phyloP scores from a whole-genome alignment of 2,797 vertebrate genomes.

The Champsocephalus esox region DNA sequence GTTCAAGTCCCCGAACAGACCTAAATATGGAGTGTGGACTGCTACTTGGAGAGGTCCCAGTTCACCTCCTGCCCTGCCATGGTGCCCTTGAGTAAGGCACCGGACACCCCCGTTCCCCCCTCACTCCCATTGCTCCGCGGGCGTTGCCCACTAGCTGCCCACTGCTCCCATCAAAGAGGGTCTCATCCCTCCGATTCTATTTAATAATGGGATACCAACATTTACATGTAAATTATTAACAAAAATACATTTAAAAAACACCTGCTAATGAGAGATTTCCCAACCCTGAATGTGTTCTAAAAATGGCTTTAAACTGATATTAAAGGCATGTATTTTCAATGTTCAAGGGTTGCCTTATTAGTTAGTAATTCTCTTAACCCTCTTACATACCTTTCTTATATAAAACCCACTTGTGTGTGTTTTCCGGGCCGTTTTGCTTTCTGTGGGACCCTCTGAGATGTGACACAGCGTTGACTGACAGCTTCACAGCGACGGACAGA shows the following conservation, averaged over 20 bases:
- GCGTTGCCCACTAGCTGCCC: no score
- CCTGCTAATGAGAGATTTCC: slow-evolving; percentile 5
- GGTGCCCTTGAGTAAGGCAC: no score
- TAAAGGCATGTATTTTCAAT: not conserved
- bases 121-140: no score
- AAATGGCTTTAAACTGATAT: not conserved
- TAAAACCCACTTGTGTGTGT: not conserved
- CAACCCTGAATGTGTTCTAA: not conserved
- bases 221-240: not conserved
- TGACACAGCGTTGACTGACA: slow-evolving; percentile 6
- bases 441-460: not conserved
- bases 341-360: not conserved
- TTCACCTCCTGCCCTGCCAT: no score
- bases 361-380: not conserved
- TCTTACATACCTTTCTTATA: not conserved
- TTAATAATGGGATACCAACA: not conserved
- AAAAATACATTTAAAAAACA: not conserved
- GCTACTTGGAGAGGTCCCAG: no score
- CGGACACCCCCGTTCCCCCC: no score
- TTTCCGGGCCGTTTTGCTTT: not conserved
- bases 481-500: slow-evolving; percentile 3
- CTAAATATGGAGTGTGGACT: no score
- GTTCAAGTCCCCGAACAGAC: no score
- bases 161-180: no score
- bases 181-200: no score